Evolutionary conservation across 2,113 vertebrate genomes (phyloP), one percentile per base, ranked within the genome.

Genomic region (Phaethon lepturus): DNA sequence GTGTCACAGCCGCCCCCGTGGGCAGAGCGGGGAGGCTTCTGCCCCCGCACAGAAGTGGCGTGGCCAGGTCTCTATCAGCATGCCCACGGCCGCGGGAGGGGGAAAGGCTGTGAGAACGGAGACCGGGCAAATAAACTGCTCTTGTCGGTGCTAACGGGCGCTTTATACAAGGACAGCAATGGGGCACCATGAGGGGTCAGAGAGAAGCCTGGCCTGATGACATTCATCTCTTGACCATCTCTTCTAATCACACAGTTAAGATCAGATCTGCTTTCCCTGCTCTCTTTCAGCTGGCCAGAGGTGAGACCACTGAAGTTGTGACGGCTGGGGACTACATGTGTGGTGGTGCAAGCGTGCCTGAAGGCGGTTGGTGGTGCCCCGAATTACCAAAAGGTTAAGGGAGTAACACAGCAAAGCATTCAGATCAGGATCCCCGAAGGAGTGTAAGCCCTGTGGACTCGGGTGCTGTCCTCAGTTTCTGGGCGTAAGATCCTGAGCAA

Each of bases 61-160:
- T 0, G 56, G 17, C 4, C 67, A 4, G 66, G 31, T 17, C 79
- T 3, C 2, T 17, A 14, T 24, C 55, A 14, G 22, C 2, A 8
- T 2, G 4, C 9, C 50, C 35, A 0, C 10, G 4, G 62, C 71
- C 67, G 0, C 8, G 20, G 28, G 19, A 25, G 11, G 2, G 71
- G 33, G 4, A 4, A 7, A 26, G 14, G 26, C 1, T 16, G 71
- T 16, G n/a, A 60, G 35, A 42, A 38, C 10, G 4, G 86, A 83
- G 23, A 17, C 2, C 13, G 3, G 60, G 45, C 5, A 38, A 53
- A 50, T 5, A 10, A 40, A 24, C 9, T 19, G 17, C 22, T 45
- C 47, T 2, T 52, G 45, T 8, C 60, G 6, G 12, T n/a, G 45
- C 3, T 38, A 47, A 31, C 2, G 7, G 7, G 5, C 5, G 6